Percentiles rank a stretch among this genome's conserved stretches.
These are phyloP conservation scores for Picathartes gymnocephalus DNA, from an alignment of 2,113 vertebrate species.

Conservation along the genomic window DNA sequence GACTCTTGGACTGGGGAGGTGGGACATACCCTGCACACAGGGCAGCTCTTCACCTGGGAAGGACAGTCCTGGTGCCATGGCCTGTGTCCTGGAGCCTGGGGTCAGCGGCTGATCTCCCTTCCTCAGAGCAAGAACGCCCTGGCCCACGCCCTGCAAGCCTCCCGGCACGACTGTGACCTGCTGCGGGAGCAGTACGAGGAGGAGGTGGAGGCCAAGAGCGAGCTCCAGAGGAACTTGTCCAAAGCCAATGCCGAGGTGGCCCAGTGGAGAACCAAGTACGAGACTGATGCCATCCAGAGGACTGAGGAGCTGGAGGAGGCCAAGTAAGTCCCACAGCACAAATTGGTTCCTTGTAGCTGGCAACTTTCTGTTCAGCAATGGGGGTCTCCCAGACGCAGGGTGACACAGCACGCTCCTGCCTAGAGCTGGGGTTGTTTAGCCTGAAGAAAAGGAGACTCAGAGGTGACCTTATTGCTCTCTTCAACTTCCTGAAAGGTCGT, in stretches of 20 bases:
- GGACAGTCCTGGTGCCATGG: accelerated
- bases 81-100: background rate
- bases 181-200: slow-evolving; percentile 92
- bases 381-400: background rate
- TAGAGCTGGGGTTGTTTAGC: too few relatives aligned
- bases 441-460: too few relatives aligned
- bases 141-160: slow-evolving; percentile 87
- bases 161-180: slow-evolving; percentile 87
- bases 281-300: slow-evolving; percentile 92
- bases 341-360: background rate
- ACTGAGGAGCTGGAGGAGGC: slow-evolving; percentile 94
- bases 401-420: background rate
- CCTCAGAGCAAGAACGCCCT: slow-evolving; percentile 83
- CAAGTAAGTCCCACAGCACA: slow-evolving; percentile 77
- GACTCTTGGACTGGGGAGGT: background rate
- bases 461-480: too few relatives aligned
- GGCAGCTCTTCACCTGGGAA: background rate
- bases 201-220: slow-evolving; percentile 85
- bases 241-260: slow-evolving; percentile 90
- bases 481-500: too few relatives aligned
- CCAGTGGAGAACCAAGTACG: slow-evolving; percentile 93
- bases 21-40: background rate
- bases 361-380: background rate
- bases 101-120: background rate
- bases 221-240: slow-evolving; percentile 87